These are phyloP conservation scores for Diaperis boleti DNA, from an alignment of 2,888 invertebrate genomes.

Conservation along the genomic window DNA sequence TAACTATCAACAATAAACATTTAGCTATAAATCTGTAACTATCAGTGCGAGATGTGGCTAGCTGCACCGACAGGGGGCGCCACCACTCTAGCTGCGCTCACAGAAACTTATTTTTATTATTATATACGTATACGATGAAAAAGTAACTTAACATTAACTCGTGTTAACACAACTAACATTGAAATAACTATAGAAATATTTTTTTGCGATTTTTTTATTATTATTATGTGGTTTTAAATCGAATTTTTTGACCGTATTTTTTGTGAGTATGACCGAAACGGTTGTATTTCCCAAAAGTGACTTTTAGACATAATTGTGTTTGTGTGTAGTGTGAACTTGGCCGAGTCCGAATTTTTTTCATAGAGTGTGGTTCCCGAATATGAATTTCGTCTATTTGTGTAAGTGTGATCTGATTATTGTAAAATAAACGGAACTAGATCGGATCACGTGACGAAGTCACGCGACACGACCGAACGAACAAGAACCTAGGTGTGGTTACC, in stretches of 20 bases:
- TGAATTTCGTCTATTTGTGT: constrained; percentile 20
- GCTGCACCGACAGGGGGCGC: constrained; percentile 20
- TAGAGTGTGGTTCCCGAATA: constrained; percentile 5
- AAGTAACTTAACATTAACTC: constrained; percentile 48
- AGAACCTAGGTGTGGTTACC: constrained; percentile 65
- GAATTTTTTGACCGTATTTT: constrained; percentile 51
- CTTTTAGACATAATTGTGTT: constrained; percentile 51
- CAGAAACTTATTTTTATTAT: constrained; percentile 24
- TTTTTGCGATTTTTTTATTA: constrained; percentile 41
- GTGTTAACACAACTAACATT: constrained; percentile 51
- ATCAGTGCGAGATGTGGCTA: constrained; percentile 49
- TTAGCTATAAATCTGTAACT: constrained; percentile 52
- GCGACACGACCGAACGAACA: constrained; percentile 50
- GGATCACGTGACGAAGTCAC: constrained; percentile 14
- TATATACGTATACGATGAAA: constrained; percentile 47
- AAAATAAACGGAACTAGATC: constrained; percentile 59
- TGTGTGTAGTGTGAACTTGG: constrained; percentile 7
- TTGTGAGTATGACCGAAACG: constrained; percentile 57
- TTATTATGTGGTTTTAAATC: constrained; percentile 59
- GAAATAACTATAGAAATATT: constrained; percentile 45
- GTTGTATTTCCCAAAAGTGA: constrained; percentile 64
- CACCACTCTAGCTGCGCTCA: constrained; percentile 20
- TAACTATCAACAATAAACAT: constrained; percentile 56
- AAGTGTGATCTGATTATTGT: constrained; percentile 59
- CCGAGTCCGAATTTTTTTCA: constrained; percentile 11